These are phyloP conservation scores for Notodonta ziczac DNA, from an alignment of 2,888 invertebrate species.

Conservation along the genomic window DNA sequence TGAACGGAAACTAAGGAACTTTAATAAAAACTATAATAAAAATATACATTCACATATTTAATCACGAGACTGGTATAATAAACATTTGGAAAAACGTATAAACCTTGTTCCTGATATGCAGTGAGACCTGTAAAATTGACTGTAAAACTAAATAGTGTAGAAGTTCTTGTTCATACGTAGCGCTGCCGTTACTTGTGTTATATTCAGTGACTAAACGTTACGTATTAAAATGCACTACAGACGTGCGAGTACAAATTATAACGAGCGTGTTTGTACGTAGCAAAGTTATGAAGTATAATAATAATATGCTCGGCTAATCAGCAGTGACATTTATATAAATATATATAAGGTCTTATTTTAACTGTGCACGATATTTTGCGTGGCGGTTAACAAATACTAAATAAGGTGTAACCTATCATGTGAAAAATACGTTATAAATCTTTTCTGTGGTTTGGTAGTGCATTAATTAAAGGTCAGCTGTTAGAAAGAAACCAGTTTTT, in stretches of 20 bases:
- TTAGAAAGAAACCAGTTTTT: too few species aligned
- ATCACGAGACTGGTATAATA: slow-evolving; percentile 65
- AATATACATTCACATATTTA: slow-evolving; percentile 62
- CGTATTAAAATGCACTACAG: slow-evolving; percentile 5
- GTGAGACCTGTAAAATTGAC: slow-evolving; percentile 84
- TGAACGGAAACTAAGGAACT: background rate
- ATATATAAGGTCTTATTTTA: too few species aligned
- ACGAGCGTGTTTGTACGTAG: slow-evolving; percentile 10
- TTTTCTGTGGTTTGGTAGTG: too few species aligned
- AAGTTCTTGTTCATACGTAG: slow-evolving; percentile 52
- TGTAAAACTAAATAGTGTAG: slow-evolving; percentile 79
- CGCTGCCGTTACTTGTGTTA: background rate
- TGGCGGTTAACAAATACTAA: too few species aligned
- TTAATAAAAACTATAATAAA: slow-evolving; percentile 24
- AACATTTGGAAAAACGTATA: slow-evolving; percentile 61
- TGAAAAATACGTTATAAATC: too few species aligned
- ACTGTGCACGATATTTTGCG: too few species aligned
- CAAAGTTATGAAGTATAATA: slow-evolving; percentile 9
- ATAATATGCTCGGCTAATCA: slow-evolving; percentile 1
- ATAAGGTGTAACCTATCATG: too few species aligned
- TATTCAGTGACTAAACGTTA: background rate
- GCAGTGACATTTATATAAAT: background rate
- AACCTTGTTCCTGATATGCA: slow-evolving; percentile 82
- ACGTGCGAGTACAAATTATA: slow-evolving; percentile 15
- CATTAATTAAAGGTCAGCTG: too few species aligned